Conservation (phyloP, 2,797 vertebrate genomes). For the Aselliscus stoliczkanus region DNA sequence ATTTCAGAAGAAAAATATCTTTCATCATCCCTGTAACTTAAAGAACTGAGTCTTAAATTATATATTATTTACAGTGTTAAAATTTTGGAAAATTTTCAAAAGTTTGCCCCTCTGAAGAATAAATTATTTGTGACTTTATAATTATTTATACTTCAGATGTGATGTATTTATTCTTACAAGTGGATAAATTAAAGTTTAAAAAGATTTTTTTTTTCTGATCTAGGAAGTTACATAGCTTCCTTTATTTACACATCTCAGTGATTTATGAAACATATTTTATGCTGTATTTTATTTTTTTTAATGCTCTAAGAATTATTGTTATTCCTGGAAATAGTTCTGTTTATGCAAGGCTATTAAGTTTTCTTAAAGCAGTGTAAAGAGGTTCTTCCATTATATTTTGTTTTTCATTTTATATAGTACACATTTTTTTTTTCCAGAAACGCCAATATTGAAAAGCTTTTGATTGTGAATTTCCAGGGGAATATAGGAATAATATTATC, state of each 20-base stretch:
- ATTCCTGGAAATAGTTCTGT: slow-evolving; percentile 65
- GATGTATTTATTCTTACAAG: slow-evolving; percentile 61
- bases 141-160: slow-evolving; percentile 66
- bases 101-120: slow-evolving; percentile 49
- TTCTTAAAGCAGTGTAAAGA: slow-evolving; percentile 55
- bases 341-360: slow-evolving; percentile 63
- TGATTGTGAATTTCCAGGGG: slow-evolving; percentile 49
- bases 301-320: slow-evolving; percentile 52
- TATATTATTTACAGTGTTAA: slow-evolving; percentile 68
- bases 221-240: slow-evolving; percentile 65
- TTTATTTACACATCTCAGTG: slow-evolving; percentile 65
- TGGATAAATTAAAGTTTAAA: slow-evolving; percentile 54
- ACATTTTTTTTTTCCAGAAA: slow-evolving; percentile 63
- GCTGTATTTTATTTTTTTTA: slow-evolving; percentile 51
- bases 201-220: slow-evolving; percentile 12
- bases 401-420: slow-evolving; percentile 67
- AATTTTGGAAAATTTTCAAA: slow-evolving; percentile 71
- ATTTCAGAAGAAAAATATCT: slow-evolving; percentile 61
- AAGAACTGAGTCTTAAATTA: slow-evolving; percentile 62
- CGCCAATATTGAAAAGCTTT: slow-evolving; percentile 60
- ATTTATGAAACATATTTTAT: slow-evolving; percentile 64
- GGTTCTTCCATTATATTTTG: slow-evolving; percentile 50
- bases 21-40: slow-evolving; percentile 60
- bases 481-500: slow-evolving; percentile 61
- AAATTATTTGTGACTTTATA: slow-evolving; percentile 67